Conservation (phyloP, 2,888 invertebrate species). For the Pardosa pseudoannulata region DNA sequence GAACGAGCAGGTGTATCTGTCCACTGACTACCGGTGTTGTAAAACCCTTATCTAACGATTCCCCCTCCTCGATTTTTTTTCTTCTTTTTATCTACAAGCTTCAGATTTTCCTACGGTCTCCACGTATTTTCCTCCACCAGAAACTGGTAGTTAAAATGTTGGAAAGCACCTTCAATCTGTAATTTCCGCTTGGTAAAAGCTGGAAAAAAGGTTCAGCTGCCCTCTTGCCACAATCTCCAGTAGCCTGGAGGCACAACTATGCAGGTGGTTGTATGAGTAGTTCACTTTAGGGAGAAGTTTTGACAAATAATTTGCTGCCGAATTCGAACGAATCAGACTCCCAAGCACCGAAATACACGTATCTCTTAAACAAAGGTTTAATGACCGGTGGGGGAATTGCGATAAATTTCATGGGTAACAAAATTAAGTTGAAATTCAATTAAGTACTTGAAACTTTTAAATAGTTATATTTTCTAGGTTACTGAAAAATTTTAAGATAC, state of each 20-base stretch:
- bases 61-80: neutral
- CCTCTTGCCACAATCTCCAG: constrained; percentile 26
- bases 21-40: constrained; percentile 60
- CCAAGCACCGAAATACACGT: neutral
- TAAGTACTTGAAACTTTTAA: too few species aligned
- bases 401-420: too few species aligned
- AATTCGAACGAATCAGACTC: neutral
- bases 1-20: constrained; percentile 57
- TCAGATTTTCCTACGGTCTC: constrained; percentile 10
- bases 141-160: constrained; percentile 70
- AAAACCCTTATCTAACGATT: constrained; percentile 18
- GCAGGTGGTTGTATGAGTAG: constrained; percentile 4
- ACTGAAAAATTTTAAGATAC: too few species aligned
- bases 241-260: neutral
- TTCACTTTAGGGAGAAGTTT: neutral
- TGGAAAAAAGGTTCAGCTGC: constrained; percentile 51
- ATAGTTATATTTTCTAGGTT: too few species aligned
- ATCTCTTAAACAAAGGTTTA: neutral
- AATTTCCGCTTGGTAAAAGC: constrained; percentile 55
- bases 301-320: neutral
- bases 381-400: neutral
- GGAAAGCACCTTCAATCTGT: constrained; percentile 48
- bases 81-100: neutral
- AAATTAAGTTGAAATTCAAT: too few species aligned
- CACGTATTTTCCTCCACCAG: constrained; percentile 35